Evolutionary conservation across 2,888 invertebrate species (phyloP), one percentile per base, ranked within the genome.

Genomic region (Amphimallon solstitiale): DNA sequence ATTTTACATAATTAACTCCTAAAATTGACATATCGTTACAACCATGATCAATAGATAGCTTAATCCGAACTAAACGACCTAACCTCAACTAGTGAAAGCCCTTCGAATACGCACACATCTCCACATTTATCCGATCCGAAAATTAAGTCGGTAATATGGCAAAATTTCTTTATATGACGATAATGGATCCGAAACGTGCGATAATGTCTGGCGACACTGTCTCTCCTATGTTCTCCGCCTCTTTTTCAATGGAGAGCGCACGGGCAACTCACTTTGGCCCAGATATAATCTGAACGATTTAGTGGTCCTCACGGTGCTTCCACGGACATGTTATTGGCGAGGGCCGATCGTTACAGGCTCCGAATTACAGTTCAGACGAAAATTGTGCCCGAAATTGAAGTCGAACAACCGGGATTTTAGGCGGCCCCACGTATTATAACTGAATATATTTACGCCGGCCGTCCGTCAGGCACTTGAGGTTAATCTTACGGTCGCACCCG

Each of bases 221-320:
- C 56, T 59, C 56, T 59, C 43, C 29, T 15, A 43, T 34, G 56
- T 43, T 12, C 43, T n/a, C n/a, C n/a, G n/a, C n/a, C n/a, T 51
- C 29, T 59, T 43, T 43, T 29, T 14, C 29, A n/a, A n/a, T n/a
- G 17, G 1, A 43, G 43, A 9, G 34, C n/a, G 29, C 9, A 29
- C 29, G 9, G 29, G 15, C 10, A n/a, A n/a, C 43, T 34, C 29
- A 23, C 23, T 14, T 23, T 43, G 21, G 15, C 19, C 29, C 17
- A 43, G 56, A 59, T 59, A 59, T 59, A 59, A 59, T 59, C 56
- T 43, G 56, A 59, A 43, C 56, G 56, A 59, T 59, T 59, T 59
- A 59, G 56, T 43, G 43, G 56, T 43, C 43, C 56, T 43, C 29
- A 4, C 56, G 56, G 56, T 59, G 56, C 43, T 59, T 43, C 56